Base-by-base conservation (phyloP, 1,140 invertebrate genomes). In the Matsumurasca onukii region DNA sequence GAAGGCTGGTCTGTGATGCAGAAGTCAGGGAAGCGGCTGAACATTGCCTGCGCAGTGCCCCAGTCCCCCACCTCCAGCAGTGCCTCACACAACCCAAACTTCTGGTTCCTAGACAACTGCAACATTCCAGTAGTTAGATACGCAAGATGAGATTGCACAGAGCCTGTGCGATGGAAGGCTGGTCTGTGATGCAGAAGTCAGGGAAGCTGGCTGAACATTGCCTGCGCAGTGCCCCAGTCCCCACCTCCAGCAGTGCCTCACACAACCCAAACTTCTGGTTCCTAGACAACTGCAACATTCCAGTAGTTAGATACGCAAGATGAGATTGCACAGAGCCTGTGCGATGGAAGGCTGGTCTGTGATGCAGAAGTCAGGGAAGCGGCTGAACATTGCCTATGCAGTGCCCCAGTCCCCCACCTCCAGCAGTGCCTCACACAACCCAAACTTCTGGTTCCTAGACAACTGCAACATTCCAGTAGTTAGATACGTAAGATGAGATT, bases 191-290 rank as follows among this genome's bases (percentile, higher is more conserved):
- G 77, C 88, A 92, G 78, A 88, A 88, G 52, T 93, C 89, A 1
- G 97, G 97, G 67, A 98, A 83, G 65, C 88, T 84, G 87, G 24
- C 95, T 89, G 34, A 39, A 17, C 39, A 99, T 82, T 62, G 84
- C 83, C 66, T 88, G 82, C 9, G 93, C 94, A 75, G 91, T 90
- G 13, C 89, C 85, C 96, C 96, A 98, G 73, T 94, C 93, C 93
- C 96, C 70, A 98, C 86, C 73, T 88, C 86, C 2, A 98, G 77
- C 2, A 98, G 78, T 1, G 94, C 94, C 78, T 97, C 92, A 77
- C 92, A 91, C 3, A 99, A 81, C 45, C 93, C 91, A 74, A 98
- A 87, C 79, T 99, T 98, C 80, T 99, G 97, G 82, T 99, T 98
- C 67, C 80, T 84, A 76, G 84, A 81, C 76, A 90, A 90, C 75